Conservation (phyloP, 1,140 invertebrate species). For the Megathymus violae region DNA sequence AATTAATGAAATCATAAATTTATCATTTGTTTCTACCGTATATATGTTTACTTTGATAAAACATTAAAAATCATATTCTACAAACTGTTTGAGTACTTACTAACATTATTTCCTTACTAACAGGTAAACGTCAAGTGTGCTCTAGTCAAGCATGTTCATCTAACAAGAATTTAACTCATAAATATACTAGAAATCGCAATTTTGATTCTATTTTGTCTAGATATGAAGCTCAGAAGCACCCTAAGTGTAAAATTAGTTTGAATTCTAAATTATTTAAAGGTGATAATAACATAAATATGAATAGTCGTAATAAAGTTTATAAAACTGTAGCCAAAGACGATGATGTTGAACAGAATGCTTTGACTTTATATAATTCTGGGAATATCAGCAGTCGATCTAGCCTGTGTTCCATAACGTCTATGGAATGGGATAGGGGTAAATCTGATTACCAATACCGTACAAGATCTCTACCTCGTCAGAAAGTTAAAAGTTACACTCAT, state of each 20-base stretch:
- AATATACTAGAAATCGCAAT: slow-evolving; percentile 58
- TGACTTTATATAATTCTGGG: slow-evolving; percentile 41
- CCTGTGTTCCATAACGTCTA: slow-evolving; percentile 61
- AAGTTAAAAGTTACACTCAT: slow-evolving; percentile 1
- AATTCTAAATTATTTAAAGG: slow-evolving; percentile 39
- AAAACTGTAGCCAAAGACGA: slow-evolving; percentile 3
- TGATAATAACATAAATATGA: slow-evolving; percentile 25
- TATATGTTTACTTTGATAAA: too few species aligned
- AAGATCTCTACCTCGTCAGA: slow-evolving; percentile 58
- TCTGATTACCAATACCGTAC: slow-evolving; percentile 53
- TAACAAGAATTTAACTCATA: slow-evolving; percentile 58
- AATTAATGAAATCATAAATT: not conserved
- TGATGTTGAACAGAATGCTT: slow-evolving; percentile 18
- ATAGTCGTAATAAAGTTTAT: not conserved
- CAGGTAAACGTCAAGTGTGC: slow-evolving; percentile 47
- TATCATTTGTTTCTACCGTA: not conserved
- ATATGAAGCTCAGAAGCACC: slow-evolving; percentile 53
- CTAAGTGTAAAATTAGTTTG: slow-evolving; percentile 67
- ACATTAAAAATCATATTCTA: too few species aligned
- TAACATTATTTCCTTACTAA: slow-evolving; percentile 40
- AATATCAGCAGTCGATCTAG: slow-evolving; percentile 61
- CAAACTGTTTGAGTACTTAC: not conserved
- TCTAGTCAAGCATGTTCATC: slow-evolving; percentile 51
- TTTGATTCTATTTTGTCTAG: slow-evolving; percentile 54
- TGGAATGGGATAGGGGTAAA: slow-evolving; percentile 66